Base-by-base conservation (phyloP, 2,113 vertebrate genomes). In the Phyllostomus discolor region DNA sequence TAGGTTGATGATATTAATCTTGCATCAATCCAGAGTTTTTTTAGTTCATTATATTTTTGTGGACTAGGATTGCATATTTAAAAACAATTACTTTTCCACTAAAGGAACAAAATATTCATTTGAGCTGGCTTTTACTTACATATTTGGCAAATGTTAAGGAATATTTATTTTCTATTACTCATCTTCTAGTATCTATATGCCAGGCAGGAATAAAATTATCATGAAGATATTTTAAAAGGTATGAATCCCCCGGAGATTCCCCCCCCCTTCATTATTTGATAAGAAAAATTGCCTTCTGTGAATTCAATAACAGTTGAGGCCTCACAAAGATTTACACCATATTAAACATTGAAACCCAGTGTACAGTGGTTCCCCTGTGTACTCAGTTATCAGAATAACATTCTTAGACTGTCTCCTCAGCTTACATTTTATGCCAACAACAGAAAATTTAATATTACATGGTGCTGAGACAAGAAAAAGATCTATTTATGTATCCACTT, bases 371-470 rank as follows among this genome's bases (percentile, higher is more conserved):
- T 96, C 97, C 97, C 97, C 93, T 91, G 96, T 98, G 94, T 97
- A 97, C 20, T 78, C 96, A 97, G 91, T 94, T 98, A 97, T 98
- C 97, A 98, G 98, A 98, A 98, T 98, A 98, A 98, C 98, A 98
- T 97, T 98, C 97, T 98, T 98, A 97, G 97, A 97, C 97, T 98
- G 97, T 98, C 95, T 97, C 94, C 98, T 98, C 93, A 97, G 91
- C 96, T 98, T 98, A 97, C 91, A 97, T 98, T 98, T 97, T 97
- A 98, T 98, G 97, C 94, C 98, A 98, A 97, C 96, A 98, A 94
- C 79, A 94, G 95, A 87, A 94, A 95, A 97, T 96, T 98, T 97
- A 98, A 97, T 98, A 97, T 97, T 97, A 95, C 87, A 97, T 72
- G 52, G 73, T 97, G 69, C 91, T 96, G 94, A 97, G 90, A 88